Base-by-base conservation (phyloP, 2,888 invertebrate species). In the Adela reaumurella region DNA sequence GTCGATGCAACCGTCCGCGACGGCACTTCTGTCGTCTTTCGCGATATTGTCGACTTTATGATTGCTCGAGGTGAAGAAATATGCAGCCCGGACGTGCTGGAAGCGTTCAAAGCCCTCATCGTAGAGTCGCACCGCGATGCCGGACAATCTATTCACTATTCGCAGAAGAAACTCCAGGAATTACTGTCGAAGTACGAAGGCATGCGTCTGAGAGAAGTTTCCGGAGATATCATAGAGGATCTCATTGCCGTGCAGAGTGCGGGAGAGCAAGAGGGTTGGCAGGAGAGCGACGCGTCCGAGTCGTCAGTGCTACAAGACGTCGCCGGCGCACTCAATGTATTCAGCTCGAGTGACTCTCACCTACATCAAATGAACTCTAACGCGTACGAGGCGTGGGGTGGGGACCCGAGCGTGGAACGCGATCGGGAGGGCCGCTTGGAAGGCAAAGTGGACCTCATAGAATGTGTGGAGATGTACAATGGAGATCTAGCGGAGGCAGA, bases 401-500 rank as follows among this genome's bases (percentile, higher is more conserved):
- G 68, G 5, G 72, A 70, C 18, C 47, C 62, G 49, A 64, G 64
- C 49, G 72, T 68, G 43, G 62, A 62, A 53, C 65, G 67, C 46
- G 48, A 51, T 51, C 64, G 68, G 19, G 5, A 8, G 16, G 14
- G 17, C 18, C 67, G 68, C 54, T 72, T 70, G 51, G 79, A 76
- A 49, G 70, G 68, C 28, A 78, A 78, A 56, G 70, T 73, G 24
- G 79, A 78, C 58, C 62, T 79, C 50, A 67, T 77, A 19, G 69
- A 74, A 55, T 74, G 74, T 58, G 73, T 74, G 17, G 81, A 81
- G 55, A 83, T 82, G 63, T 82, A 83, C 53, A 86, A 91, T 62
- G 89, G 86, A 19, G 91, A 91, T 61, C 69, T 91, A 54, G 90
- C 90, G 0, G 91, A 91, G 67, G 90, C 90, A 10, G 91, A 91